Base-by-base conservation (phyloP, 2,797 vertebrate genomes). In the Rhadinocentrus ornatus region DNA sequence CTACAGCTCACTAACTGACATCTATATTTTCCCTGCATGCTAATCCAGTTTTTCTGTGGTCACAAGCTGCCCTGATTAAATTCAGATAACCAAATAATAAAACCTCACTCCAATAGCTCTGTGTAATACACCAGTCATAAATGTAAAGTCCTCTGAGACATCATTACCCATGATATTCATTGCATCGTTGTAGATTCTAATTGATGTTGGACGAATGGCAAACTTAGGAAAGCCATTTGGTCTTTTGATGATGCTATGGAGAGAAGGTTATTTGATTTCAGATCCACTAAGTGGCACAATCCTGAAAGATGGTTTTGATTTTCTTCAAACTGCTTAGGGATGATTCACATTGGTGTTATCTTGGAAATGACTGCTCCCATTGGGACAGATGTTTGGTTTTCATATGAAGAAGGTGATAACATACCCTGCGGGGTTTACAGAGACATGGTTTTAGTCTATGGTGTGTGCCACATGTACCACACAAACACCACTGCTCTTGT, bases 111-210 rank as follows among this genome's bases (percentile, higher is more conserved):
- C 56, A n/a, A 53, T 37, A 15, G 35, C 56, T 20, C 18, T 15
- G 50, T 70, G 78, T 56, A 67, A 77, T 77, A 63, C 71, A 46
- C 29, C 24, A 58, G 66, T 80, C 69, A 48, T 83, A 77, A 87
- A 85, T 69, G 66, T 80, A 57, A 81, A 81, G 80, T 57, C 63
- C 66, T 86, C 3, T 18, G 77, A 85, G 82, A 76, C 62, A 50
- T 69, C 73, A 24, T 75, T 72, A 66, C 66, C 64, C 78, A 18
- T 69, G 64, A 13, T 77, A 70, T 34, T 63, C 55, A 1, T 75
- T 66, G 65, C 53, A 24, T 66, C 70, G 35, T 50, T 12, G 39
- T 53, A 35, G 52, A 22, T 59, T 76, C 52, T 82, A 84, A 86
- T 80, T 85, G 76, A 68, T 68, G 1, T 15, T 41, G 56, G 62